phyloP scores from a whole-genome alignment of 2,797 vertebrate species.

The Crotalus adamanteus region DNA sequence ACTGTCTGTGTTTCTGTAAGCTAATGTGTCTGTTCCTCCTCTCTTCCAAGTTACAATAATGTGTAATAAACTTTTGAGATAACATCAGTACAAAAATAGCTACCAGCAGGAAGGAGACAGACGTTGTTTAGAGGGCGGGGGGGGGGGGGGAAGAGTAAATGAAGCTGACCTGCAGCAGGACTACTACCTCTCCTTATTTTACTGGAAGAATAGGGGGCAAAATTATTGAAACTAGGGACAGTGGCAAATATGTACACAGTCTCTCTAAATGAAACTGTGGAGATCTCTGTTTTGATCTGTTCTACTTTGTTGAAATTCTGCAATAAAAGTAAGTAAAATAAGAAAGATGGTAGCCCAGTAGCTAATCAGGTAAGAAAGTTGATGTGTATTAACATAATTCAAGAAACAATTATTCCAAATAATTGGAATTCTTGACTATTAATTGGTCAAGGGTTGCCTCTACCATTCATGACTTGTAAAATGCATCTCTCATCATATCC shows the following conservation, averaged over 20 bases:
- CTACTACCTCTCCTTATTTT: background rate
- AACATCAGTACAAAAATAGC: background rate
- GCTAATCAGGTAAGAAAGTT: background rate
- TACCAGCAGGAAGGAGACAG: background rate
- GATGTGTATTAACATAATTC: background rate
- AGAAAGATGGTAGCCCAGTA: background rate
- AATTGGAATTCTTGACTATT: background rate
- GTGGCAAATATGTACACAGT: background rate
- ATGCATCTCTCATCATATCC: background rate
- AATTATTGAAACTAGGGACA: background rate
- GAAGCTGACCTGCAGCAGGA: background rate
- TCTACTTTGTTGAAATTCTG: background rate
- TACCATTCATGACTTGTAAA: background rate
- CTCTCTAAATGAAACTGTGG: background rate
- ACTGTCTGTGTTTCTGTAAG: background rate
- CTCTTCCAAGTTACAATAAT: background rate
- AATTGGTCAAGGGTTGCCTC: background rate
- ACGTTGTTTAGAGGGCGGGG: rapidly evolving
- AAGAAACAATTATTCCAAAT: background rate
- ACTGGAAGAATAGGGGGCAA: background rate
- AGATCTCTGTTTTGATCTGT: background rate
- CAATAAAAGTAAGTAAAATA: background rate
- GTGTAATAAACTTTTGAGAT: background rate
- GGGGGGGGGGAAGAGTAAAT: no score
- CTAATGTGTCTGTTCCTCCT: background rate